These are phyloP conservation scores for Linnaemya tessellans DNA, from an alignment of 2,888 invertebrate genomes.

Conservation along the genomic window DNA sequence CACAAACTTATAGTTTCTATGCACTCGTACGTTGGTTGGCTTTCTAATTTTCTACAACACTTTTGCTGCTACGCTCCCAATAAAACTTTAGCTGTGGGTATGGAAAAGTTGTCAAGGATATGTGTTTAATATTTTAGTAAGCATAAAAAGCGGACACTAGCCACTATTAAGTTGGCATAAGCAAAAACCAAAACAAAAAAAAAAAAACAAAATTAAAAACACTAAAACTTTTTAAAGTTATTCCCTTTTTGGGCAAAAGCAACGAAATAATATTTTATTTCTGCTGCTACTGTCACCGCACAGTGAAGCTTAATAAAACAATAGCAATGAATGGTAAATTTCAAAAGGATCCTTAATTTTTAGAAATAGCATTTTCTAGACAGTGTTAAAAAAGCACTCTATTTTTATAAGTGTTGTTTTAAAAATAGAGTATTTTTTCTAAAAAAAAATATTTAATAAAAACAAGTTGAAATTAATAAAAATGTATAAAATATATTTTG, in stretches of 20 bases:
- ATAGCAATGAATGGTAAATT: no score
- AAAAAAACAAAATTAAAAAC: neutral
- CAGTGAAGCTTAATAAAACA: no score
- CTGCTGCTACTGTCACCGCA: neutral
- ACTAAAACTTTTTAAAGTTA: conserved; percentile 46
- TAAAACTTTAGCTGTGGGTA: conserved; percentile 21
- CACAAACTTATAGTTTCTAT: conserved; percentile 7
- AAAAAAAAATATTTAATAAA: no score
- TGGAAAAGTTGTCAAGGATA: conserved; percentile 67
- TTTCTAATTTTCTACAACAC: conserved; percentile 41
- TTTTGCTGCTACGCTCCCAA: neutral
- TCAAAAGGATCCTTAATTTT: no score
- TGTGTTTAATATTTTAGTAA: conserved; percentile 70
- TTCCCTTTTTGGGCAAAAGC: conserved; percentile 54
- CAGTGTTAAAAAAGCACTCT: no score
- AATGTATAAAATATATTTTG: no score
- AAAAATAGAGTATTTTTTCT: no score
- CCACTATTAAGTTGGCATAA: conserved; percentile 22
- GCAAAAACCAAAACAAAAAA: no score
- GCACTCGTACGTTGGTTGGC: conserved; percentile 30
- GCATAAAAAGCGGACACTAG: conserved; percentile 56
- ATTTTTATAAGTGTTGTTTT: no score
- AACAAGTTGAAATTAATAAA: no score
- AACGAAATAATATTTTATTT: conserved; percentile 22
- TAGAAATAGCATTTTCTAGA: no score